Evolutionary conservation across 2,113 vertebrate genomes (phyloP).

Genomic region (Mustela lutreola): DNA sequence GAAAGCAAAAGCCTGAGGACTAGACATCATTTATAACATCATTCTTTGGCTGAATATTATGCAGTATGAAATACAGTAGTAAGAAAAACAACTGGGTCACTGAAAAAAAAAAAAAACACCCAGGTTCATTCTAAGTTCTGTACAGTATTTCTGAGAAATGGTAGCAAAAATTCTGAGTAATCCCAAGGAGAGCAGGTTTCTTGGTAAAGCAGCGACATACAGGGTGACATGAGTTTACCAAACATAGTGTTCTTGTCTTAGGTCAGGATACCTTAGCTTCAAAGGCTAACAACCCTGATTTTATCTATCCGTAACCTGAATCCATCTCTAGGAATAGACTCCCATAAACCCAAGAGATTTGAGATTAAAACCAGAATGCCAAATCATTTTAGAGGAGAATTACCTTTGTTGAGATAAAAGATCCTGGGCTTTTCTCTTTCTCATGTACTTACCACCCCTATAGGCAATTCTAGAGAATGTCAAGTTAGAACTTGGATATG

Average conservation of each 20-base stretch:
- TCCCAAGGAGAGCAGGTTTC: background rate
- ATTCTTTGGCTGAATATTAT: background rate
- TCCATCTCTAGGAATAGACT: background rate
- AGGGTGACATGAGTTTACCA: background rate
- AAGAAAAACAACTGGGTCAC: background rate
- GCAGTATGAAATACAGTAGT: background rate
- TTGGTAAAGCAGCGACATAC: background rate
- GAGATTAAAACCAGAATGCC: constrained; percentile 31
- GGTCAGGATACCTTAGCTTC: background rate
- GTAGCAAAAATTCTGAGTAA: background rate
- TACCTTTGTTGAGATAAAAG: constrained; percentile 34
- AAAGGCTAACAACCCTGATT: background rate
- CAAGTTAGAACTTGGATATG: background rate
- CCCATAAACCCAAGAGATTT: constrained; percentile 12
- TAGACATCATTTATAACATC: background rate
- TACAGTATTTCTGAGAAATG: background rate
- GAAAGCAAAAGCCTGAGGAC: background rate
- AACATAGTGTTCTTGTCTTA: background rate
- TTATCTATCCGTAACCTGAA: background rate
- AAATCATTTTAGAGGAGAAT: background rate
- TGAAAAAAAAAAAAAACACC: background rate
- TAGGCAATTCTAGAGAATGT: background rate
- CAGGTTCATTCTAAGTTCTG: background rate
- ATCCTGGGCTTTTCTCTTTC: background rate
- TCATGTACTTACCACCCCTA: background rate